Base-by-base conservation (phyloP, 2,113 vertebrate genomes). In the Otocyon megalotis region DNA sequence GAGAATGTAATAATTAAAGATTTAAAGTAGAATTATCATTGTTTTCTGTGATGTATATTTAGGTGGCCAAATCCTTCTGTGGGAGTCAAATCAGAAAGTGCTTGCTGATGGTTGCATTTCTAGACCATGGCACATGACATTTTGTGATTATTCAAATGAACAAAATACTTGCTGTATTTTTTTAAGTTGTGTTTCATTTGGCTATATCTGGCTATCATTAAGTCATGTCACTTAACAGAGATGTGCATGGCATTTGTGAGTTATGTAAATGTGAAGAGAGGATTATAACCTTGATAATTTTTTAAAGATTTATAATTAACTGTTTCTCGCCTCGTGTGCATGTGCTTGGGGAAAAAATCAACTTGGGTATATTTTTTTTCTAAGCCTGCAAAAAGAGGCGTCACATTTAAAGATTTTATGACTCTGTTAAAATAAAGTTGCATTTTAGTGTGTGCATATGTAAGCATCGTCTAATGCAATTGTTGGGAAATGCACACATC, bases 381-480 rank as follows among this genome's bases (percentile, higher is more conserved):
- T 84, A 96, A 85, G 93, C 16, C 63, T 93, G 10, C 72, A 91
- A 93, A 90, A 97, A 80, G 6, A 87, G 19, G 22, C 62, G 60
- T 97, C 30, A 0, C 85, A 93, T 91, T 93, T 94, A 82, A 94
- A 91, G 89, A 65, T 71, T 92, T 96, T 93, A 94, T 74, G 84
- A 80, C 67, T 89, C 88, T 84, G 50, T 93, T 96, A 92, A 97
- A 97, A 95, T 30, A 84, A 69, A 93, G 65, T 71, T 53, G 4
- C 72, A 84, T 94, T 97, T 97, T 77, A 32, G 13, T 54, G 67
- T 96, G 72, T 96, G 95, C 93, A 63, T 92, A 74, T 94, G 60
- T 88, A 92, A 95, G 89, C 95, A 96, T 97, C 30, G 32, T 98
- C 91, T 98, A 98, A 98, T 97, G 83, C 76, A 89, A 97, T 98